Base-by-base conservation (phyloP, 2,113 vertebrate genomes). In the Poeciliopsis prolifica region DNA sequence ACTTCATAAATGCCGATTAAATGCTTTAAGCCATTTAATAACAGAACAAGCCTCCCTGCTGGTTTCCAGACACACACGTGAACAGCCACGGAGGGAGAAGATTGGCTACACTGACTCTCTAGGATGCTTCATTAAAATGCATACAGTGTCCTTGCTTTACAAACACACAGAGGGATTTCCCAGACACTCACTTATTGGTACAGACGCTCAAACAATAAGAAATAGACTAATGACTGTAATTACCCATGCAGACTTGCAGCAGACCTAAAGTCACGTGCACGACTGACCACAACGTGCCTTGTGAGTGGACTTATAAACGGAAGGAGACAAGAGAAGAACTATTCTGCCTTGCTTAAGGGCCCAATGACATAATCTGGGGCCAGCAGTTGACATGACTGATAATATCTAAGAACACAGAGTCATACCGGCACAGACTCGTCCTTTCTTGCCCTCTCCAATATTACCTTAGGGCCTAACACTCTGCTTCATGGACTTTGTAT, bases 261-360 rank as follows among this genome's bases (percentile, higher is more conserved):
- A 75, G 61, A 31, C 74, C 12, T 26, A 31, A 31, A 81, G 31
- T 51, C 30, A 28, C 68, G 33, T 68, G 73, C 42, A 73, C 29
- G 73, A 19, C 44, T 84, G 85, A 84, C 79, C 82, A 33, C 68
- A 75, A 58, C 77, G 62, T 75, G 80, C 62, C 69, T 19, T 82
- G 62, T 0, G 13, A 72, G 65, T 40, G 68, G 81, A 82, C 85
- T 80, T 88, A 76, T 78, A 86, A 89, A 88, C 79, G 30, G 75
- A 30, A 81, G 75, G 17, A 2, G 89, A 92, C 88, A 91, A 87
- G 78, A 83, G 74, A 84, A 85, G 70, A 62, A 72, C 84, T 88
- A 85, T 86, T 48, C 81, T 87, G 86, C 86, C 86, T 90, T 78
- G 89, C 89, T 83, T 77, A 93, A 83, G 85, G 91, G 85, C 75